Percentiles rank a stretch among this genome's conserved stretches.
Evolutionary conservation across 2,797 vertebrate species (phyloP).

Genomic region (Gadopsis bispinosus): DNA sequence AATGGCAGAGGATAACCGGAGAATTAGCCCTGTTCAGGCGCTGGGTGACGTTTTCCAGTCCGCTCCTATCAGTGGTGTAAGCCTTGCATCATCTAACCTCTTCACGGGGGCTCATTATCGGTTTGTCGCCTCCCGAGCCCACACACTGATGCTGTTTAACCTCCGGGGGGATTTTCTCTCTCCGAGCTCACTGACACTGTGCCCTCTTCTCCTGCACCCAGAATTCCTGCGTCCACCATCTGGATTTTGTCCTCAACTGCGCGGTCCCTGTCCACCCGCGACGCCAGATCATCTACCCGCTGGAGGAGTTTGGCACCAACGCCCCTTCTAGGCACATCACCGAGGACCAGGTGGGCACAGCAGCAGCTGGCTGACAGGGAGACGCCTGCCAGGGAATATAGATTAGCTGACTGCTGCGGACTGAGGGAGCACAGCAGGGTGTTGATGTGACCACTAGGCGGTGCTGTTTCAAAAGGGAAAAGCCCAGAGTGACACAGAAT

Average conservation of each 20-base stretch:
- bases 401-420: slow-evolving; percentile 77
- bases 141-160: slow-evolving; percentile 75
- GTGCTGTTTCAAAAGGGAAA: slow-evolving; percentile 60
- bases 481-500: neutral
- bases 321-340: slow-evolving; percentile 90
- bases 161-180: slow-evolving; percentile 37
- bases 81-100: slow-evolving; percentile 35
- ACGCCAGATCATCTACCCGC: slow-evolving; percentile 94
- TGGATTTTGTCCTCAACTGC: slow-evolving; percentile 89
- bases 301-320: slow-evolving; percentile 92
- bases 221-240: slow-evolving; percentile 87
- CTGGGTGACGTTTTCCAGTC: slow-evolving; percentile 1
- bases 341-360: slow-evolving; percentile 91
- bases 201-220: slow-evolving; percentile 79
- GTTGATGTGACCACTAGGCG: slow-evolving; percentile 55
- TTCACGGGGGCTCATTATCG: slow-evolving; percentile 55
- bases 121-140: slow-evolving; percentile 60
- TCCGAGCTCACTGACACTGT: slow-evolving; percentile 40
- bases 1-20: slow-evolving; percentile 47
- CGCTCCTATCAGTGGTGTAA: slow-evolving; percentile 7
- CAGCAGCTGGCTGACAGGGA: slow-evolving; percentile 80
- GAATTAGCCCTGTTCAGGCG: slow-evolving; percentile 21
- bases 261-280: slow-evolving; percentile 92
- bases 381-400: slow-evolving; percentile 76
- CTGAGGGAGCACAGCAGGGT: slow-evolving; percentile 1